These are phyloP conservation scores for Rhinoraja longicauda DNA, from an alignment of 2,797 vertebrate genomes.

Conservation along the genomic window DNA sequence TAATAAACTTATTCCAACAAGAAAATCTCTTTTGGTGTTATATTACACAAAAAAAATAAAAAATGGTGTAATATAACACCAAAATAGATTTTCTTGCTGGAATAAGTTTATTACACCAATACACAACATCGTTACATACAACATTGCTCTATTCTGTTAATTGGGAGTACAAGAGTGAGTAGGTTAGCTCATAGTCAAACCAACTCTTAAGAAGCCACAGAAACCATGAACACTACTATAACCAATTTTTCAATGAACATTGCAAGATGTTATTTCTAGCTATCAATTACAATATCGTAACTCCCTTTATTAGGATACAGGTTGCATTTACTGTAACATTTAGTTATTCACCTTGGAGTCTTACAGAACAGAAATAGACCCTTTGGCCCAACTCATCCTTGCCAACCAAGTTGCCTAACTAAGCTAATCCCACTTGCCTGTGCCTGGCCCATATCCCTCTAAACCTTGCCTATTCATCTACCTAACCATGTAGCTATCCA, in stretches of 20 bases:
- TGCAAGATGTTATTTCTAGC: background rate
- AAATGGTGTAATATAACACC: too few relatives aligned
- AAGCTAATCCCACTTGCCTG: too few relatives aligned
- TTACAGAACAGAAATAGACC: too few relatives aligned
- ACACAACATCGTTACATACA: background rate
- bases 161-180: background rate
- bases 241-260: background rate
- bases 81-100: background rate
- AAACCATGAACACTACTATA: background rate
- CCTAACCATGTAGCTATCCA: too few relatives aligned
- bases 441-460: too few relatives aligned
- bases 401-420: too few relatives aligned
- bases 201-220: background rate
- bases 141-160: background rate
- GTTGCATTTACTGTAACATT: background rate
- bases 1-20: too few relatives aligned
- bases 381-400: too few relatives aligned
- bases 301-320: background rate
- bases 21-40: too few relatives aligned
- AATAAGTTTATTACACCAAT: background rate
- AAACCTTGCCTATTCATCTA: too few relatives aligned
- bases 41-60: too few relatives aligned
- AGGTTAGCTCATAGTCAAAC: background rate
- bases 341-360: background rate
- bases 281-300: background rate